Base-by-base conservation (phyloP, 2,113 vertebrate species). In the Prietella phreatophila region DNA sequence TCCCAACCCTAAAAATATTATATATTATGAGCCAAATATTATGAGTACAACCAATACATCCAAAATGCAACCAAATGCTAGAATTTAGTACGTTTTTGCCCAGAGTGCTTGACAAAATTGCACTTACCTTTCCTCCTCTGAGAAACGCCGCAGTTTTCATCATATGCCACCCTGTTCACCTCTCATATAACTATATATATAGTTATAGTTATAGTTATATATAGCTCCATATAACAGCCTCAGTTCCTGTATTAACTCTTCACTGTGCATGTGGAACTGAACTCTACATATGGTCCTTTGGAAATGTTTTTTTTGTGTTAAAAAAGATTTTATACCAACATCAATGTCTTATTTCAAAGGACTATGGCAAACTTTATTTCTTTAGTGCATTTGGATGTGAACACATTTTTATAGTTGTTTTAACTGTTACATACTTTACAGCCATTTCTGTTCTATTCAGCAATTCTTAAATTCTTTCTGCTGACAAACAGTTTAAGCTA, bases 381-480 rank as follows among this genome's bases (percentile, higher is more conserved):
- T 27, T 50, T 78, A 27, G 22, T 50, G 5, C 4, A 50, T 76
- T 76, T 50, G 73, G 42, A 27, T 50, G 42, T 76, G 22, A 27
- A 78, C 13, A 78, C 5, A 22, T 27, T 78, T 0, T 14, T 11
- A 50, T 50, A 50, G 9, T 75, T 75, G 33, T 73, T 73, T 73
- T 22, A 47, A 20, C 13, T 5, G 39, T 76, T 76, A 27, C 20
- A 47, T 47, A 25, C 36, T 73, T 73, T 47, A 39, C 3, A 76
- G 19, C 22, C 13, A 50, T 73, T 36, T 69, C 19, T 10, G 10
- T 39, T 73, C 19, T 36, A 22, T 42, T 73, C 36, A 39, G 19
- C 19, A 73, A 85, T 85, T 75, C 65, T 27, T 25, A 39, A 85
- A 58, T 8, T 4, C 30, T 85, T 78, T 85, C 50, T 5, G 42